Conservation (phyloP, 2,113 vertebrate species). For the Sylvilagus bachmani region DNA sequence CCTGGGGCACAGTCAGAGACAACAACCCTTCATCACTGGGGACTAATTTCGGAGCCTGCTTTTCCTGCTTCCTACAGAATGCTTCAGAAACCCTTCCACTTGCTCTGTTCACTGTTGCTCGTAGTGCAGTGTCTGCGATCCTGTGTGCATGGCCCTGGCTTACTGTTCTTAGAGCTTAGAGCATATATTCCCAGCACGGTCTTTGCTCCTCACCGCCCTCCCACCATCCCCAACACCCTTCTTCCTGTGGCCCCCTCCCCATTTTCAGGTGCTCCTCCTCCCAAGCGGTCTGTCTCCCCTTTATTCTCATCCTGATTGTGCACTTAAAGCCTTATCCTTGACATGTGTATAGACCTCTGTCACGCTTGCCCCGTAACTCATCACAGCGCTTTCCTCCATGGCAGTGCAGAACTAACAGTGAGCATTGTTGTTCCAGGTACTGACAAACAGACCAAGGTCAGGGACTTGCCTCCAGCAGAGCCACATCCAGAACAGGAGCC, state of each 20-base stretch:
- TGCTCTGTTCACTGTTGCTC: background rate
- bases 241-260: background rate
- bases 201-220: background rate
- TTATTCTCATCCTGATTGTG: background rate
- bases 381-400: background rate
- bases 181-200: background rate
- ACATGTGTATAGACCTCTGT: background rate
- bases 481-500: background rate
- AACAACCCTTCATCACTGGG: background rate
- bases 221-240: background rate
- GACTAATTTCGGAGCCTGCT: background rate
- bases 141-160: background rate
- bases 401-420: background rate
- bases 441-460: background rate
- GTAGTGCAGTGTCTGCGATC: background rate
- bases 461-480: background rate
- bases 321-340: background rate
- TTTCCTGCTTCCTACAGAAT: background rate
- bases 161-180: background rate
- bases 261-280: background rate
- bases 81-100: background rate
- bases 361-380: background rate
- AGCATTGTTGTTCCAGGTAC: conserved; percentile 64
- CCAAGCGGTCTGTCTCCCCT: background rate
- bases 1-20: background rate